A percentile compares a stretch with the other conserved stretches of the same genome.
Evolutionary conservation across 1,140 invertebrate species (phyloP).

Genomic region (Pararge aegeria): DNA sequence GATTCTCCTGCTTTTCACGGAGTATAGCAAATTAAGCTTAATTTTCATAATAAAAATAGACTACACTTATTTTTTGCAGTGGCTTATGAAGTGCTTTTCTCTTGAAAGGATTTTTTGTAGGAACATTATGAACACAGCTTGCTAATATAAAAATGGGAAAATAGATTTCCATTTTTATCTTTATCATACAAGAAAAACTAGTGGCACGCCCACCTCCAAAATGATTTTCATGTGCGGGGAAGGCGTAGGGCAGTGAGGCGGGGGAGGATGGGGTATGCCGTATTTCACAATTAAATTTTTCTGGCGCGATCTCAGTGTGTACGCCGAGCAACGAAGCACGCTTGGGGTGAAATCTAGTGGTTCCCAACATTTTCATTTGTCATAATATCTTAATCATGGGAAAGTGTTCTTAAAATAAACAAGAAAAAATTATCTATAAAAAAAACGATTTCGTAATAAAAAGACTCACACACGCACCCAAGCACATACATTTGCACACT

Average conservation of each 20-base stretch:
- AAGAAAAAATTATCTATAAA: too few species aligned
- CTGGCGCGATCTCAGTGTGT: slow-evolving; percentile 69
- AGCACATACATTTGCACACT: too few species aligned
- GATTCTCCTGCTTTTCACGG: too few species aligned
- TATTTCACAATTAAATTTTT: slow-evolving; percentile 78
- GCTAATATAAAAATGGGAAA: neutral
- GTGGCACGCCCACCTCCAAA: slow-evolving; percentile 39
- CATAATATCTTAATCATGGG: too few species aligned
- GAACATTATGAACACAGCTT: too few species aligned
- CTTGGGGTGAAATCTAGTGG: slow-evolving; percentile 45
- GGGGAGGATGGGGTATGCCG: slow-evolving; percentile 42
- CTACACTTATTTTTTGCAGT: too few species aligned
- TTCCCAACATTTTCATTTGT: slow-evolving; percentile 48
- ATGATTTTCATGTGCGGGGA: slow-evolving; percentile 39
- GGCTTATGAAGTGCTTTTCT: too few species aligned
- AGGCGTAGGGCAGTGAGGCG: slow-evolving; percentile 4
- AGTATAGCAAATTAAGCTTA: too few species aligned
- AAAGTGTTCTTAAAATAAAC: neutral
- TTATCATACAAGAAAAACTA: slow-evolving; percentile 35
- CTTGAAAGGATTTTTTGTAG: too few species aligned
- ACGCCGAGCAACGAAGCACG: slow-evolving; percentile 59
- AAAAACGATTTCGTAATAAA: too few species aligned
- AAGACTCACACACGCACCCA: too few species aligned
- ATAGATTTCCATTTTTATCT: slow-evolving; percentile 24
- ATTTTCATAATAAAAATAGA: too few species aligned